Base-by-base conservation (phyloP, 64 coral and sea anemone genomes). In the Porites lutea region DNA sequence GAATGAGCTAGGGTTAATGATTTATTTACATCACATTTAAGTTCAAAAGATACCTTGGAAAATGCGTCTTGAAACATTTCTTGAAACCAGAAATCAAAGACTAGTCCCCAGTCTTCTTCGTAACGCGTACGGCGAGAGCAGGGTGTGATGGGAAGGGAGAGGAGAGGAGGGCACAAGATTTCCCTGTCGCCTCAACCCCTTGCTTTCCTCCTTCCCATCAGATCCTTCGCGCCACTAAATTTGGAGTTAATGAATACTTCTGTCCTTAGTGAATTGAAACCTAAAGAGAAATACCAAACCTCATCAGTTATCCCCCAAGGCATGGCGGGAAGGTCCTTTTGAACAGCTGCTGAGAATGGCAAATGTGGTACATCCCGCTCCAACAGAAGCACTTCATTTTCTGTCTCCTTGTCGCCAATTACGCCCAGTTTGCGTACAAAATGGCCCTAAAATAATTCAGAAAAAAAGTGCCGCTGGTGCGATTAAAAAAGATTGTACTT, bases 341-440 rank as follows among this genome's bases (percentile, higher is more conserved):
- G 89, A 11, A 99, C 97, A 55, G 97, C 88, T 6, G 97, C 91
- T 57, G 97, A 96, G 67, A 99, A 99, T 3, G 94, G 91, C 9
- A 96, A 87, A 68, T 99, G 97, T 5, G 97, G 94, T 59, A 99
- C 91, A 71, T 99, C 97, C 48, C 96, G 91, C 58, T 99, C 97
- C 3, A 99, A 66, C 27, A 99, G 65, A 2, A 99, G 82, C 22
- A 99, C 88, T 54, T 99, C 97, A 48, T 96, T 99, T 82, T 99
- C 97, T 48, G 97, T 99, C 50, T 89, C 91, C 16, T 96, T 96
- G 84, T 99, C 97, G 52, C 97, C 97, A 22, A 96, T 90, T 65
- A 89, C 88, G 46, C 97, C 97, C 43, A 99, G 94, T 54, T 96
- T 89, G 46, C 94, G 94, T 8, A 99, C 97, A 92, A 99, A 99